Conservation (phyloP, 2,113 vertebrate species). For the Chaetops frenatus region DNA sequence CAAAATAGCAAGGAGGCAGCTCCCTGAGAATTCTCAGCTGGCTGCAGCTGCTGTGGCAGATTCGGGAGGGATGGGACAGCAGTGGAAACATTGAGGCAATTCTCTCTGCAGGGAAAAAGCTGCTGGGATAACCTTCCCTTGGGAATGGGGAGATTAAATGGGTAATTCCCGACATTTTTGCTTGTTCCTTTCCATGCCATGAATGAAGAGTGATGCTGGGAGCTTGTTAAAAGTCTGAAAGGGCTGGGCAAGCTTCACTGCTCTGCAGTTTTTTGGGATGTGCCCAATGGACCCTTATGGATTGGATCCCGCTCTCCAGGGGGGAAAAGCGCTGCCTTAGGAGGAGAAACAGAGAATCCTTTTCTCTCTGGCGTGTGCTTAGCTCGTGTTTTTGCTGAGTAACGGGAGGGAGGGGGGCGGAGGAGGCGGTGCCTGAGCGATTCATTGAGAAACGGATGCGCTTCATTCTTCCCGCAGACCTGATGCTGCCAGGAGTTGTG, state of each 20-base stretch:
- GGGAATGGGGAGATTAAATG: neutral
- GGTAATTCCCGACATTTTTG: neutral
- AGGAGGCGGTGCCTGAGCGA: neutral
- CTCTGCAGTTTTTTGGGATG: neutral
- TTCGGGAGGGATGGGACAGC: neutral
- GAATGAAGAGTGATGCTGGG: neutral
- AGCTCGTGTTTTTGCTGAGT: neutral
- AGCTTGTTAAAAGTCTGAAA: neutral
- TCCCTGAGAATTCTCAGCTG: neutral
- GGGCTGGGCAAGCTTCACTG: neutral
- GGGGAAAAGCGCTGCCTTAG: neutral
- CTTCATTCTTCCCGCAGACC: constrained; percentile 73
- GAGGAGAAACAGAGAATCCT: neutral
- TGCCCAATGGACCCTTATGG: neutral
- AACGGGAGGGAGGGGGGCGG: neutral
- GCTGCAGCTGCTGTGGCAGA: neutral
- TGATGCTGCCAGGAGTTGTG: constrained; percentile 93
- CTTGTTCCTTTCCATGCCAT: neutral
- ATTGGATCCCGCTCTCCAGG: neutral
- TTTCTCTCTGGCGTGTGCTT: neutral
- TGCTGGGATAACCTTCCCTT: neutral
- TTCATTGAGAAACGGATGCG: neutral
- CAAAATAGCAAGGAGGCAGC: neutral
- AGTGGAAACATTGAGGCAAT: neutral
- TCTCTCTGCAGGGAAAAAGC: neutral